Evolutionary conservation across 2,113 vertebrate species (phyloP).

Genomic region (Periophthalmodon schlosseri): DNA sequence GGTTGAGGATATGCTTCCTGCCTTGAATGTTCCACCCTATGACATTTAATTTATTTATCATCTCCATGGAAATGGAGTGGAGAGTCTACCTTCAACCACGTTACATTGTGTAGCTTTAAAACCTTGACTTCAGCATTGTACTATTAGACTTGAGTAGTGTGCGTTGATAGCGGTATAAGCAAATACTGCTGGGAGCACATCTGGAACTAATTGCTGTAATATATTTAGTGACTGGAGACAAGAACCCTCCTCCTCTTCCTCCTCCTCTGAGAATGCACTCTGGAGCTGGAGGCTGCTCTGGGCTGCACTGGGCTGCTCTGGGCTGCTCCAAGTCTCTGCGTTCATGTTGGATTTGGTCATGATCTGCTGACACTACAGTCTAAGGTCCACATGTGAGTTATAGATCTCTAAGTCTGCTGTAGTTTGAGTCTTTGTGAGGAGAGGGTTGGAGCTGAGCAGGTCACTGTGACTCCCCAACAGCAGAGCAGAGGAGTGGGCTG

Average conservation of each 20-base stretch:
- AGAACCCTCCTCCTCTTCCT: not conserved
- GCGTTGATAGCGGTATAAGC: not conserved
- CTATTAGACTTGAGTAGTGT: not conserved
- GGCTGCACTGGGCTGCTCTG: too few relatives aligned
- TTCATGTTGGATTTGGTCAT: not conserved
- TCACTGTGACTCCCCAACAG: not conserved
- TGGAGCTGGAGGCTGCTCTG: not conserved
- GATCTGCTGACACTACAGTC: not conserved
- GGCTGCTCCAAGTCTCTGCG: too few relatives aligned
- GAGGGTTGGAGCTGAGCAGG: not conserved
- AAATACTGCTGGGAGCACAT: not conserved
- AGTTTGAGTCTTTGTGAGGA: not conserved
- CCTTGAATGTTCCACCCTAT: not conserved
- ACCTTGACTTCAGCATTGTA: not conserved
- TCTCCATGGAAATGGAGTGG: not conserved
- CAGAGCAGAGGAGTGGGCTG: not conserved
- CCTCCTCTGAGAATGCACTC: not conserved
- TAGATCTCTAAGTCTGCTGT: not conserved
- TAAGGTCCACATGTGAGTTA: not conserved
- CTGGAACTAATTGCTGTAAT: not conserved
- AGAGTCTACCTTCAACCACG: not conserved
- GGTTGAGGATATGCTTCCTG: too few relatives aligned
- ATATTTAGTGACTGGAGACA: conserved; percentile 1
- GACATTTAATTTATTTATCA: too few relatives aligned
- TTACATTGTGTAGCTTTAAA: not conserved